phyloP scores from a whole-genome alignment of 2,888 invertebrate species.

The Meta bourneti region DNA sequence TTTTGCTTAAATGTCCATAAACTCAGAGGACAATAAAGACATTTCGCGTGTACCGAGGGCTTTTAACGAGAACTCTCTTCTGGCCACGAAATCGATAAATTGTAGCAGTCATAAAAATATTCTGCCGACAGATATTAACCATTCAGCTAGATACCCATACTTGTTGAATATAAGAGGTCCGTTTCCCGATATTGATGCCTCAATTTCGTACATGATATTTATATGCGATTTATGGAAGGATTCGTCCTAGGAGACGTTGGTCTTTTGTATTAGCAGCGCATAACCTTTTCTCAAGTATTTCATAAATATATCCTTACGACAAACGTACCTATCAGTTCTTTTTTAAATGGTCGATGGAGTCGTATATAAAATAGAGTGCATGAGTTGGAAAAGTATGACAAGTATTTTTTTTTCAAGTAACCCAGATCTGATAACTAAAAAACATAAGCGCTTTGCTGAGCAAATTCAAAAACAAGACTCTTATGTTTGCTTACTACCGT shows the following conservation, averaged over 20 bases:
- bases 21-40: not conserved
- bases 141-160: not conserved
- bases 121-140: slow-evolving; percentile 16
- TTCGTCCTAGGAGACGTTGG: not conserved
- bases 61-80: not conserved
- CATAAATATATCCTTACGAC: no score
- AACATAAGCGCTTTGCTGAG: no score
- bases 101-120: not conserved
- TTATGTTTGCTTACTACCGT: no score
- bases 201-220: not conserved
- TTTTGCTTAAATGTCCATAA: not conserved
- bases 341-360: no score
- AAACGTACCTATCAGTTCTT: no score
- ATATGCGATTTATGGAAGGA: not conserved
- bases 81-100: not conserved
- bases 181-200: not conserved
- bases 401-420: no score
- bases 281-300: no score
- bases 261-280: no score
- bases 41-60: not conserved
- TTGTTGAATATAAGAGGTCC: slow-evolving; percentile 15
- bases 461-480: no score
- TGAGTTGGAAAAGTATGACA: no score
- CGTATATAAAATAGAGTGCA: no score
- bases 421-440: no score